Evolutionary conservation across 2,888 invertebrate species (phyloP).

Genomic region (Sinhomidia bicolor): DNA sequence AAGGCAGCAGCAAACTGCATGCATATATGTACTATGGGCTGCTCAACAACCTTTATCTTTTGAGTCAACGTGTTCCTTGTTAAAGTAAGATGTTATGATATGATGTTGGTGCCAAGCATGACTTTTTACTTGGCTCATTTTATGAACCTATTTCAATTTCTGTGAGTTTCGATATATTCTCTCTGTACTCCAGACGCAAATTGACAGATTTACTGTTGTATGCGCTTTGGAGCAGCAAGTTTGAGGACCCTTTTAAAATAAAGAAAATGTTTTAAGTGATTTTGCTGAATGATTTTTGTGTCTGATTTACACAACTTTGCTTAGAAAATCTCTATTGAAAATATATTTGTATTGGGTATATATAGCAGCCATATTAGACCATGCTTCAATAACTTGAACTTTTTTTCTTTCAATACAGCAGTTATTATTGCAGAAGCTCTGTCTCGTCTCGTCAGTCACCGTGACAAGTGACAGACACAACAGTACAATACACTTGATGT

Average conservation of each 20-base stretch:
- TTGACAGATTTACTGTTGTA: conserved; percentile 60
- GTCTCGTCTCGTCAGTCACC: conserved; percentile 49
- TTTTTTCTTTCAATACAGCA: background rate
- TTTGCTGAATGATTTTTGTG: background rate
- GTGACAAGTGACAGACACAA: conserved; percentile 61
- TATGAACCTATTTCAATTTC: background rate
- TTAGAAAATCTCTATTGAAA: background rate
- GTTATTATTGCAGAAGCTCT: conserved; percentile 48
- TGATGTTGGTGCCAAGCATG: background rate
- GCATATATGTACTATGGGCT: background rate
- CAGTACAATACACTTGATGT: conserved; percentile 60
- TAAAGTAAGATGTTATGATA: conserved; percentile 37
- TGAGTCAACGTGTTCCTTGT: conserved; percentile 12
- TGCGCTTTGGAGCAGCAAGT: background rate
- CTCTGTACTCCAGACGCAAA: conserved; percentile 16
- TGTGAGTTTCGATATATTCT: background rate
- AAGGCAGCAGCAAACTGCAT: no score
- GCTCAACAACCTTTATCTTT: background rate
- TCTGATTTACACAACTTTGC: background rate
- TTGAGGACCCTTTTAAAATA: background rate
- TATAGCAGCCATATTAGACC: background rate
- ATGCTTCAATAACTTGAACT: background rate
- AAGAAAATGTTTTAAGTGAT: background rate
- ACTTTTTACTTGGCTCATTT: conserved; percentile 24
- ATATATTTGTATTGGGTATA: background rate